Conservation (phyloP, 35 echinoderm and acorn worm species). For the Apostichopus parvimensis region DNA sequence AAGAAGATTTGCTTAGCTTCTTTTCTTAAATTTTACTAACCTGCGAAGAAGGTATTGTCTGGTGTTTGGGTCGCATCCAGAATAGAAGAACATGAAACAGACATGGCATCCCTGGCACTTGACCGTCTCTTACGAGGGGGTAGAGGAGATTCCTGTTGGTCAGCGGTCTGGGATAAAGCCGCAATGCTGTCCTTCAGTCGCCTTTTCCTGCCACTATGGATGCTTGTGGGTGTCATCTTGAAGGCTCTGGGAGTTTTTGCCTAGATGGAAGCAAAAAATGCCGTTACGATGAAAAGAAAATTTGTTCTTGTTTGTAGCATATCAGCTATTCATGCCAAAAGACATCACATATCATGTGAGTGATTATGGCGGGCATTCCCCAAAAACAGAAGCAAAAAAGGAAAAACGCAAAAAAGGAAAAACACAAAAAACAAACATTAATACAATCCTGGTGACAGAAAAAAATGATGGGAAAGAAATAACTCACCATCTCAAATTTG, state of each 20-base stretch:
- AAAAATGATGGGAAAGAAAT: neutral
- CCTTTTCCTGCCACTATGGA: slow-evolving; percentile 46
- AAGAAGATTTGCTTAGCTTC: no score
- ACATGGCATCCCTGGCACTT: slow-evolving; percentile 53
- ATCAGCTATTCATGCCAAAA: no score
- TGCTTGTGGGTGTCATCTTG: slow-evolving; percentile 10
- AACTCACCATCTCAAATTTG: slow-evolving; percentile 75
- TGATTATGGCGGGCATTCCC: no score
- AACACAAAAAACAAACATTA: neutral
- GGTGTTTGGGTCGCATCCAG: slow-evolving; percentile 90
- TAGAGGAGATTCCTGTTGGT: slow-evolving; percentile 66
- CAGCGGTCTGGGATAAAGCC: slow-evolving; percentile 62
- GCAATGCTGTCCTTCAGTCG: slow-evolving; percentile 91
- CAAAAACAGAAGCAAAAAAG: no score
- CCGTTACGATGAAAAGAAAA: no score
- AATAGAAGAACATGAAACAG: slow-evolving; percentile 80
- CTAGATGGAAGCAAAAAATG: neutral
- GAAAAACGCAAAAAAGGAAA: no score
- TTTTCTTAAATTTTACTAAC: neutral
- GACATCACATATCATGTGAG: no score
- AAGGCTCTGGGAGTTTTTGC: slow-evolving; percentile 34
- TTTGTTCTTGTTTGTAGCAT: no score
- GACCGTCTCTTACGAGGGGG: slow-evolving; percentile 70
- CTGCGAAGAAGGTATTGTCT: slow-evolving; percentile 6
- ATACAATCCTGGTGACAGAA: neutral